These are phyloP conservation scores for Tachypleus tridentatus DNA, from an alignment of 1,140 invertebrate genomes.

Conservation along the genomic window DNA sequence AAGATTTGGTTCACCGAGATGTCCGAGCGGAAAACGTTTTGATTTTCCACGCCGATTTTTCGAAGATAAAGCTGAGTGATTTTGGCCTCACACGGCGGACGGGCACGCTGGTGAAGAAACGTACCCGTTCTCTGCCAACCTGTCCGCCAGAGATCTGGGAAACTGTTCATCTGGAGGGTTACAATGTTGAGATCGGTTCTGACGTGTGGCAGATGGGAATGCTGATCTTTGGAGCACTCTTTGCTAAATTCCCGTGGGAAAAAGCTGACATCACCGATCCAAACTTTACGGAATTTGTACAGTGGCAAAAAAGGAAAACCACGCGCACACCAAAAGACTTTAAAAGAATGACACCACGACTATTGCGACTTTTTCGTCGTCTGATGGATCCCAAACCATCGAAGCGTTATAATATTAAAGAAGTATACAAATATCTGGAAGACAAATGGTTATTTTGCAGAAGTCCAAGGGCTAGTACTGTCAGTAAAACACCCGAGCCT, in stretches of 20 bases:
- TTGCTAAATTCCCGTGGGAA: constrained; percentile 90
- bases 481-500: background rate
- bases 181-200: constrained; percentile 59
- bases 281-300: constrained; percentile 44
- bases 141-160: constrained; percentile 77
- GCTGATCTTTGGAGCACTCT: constrained; percentile 81
- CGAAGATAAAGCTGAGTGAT: constrained; percentile 81
- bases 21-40: constrained; percentile 42
- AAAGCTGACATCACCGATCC: constrained; percentile 57
- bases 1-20: constrained; percentile 81
- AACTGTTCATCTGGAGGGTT: constrained; percentile 67
- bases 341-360: constrained; percentile 44
- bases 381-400: constrained; percentile 58
- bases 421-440: constrained; percentile 36
- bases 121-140: constrained; percentile 25
- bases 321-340: constrained; percentile 52
- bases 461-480: background rate
- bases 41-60: constrained; percentile 27
- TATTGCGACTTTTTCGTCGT: constrained; percentile 55
- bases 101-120: constrained; percentile 49
- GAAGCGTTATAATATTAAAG: constrained; percentile 54
- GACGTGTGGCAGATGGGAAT: constrained; percentile 96
- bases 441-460: constrained; percentile 18
- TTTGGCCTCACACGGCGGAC: constrained; percentile 71
- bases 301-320: constrained; percentile 55